A percentile compares a stretch with the other conserved stretches of the same genome.
These are phyloP conservation scores for Goniozus legneri DNA, from an alignment of 1,140 invertebrate species.

Conservation along the genomic window DNA sequence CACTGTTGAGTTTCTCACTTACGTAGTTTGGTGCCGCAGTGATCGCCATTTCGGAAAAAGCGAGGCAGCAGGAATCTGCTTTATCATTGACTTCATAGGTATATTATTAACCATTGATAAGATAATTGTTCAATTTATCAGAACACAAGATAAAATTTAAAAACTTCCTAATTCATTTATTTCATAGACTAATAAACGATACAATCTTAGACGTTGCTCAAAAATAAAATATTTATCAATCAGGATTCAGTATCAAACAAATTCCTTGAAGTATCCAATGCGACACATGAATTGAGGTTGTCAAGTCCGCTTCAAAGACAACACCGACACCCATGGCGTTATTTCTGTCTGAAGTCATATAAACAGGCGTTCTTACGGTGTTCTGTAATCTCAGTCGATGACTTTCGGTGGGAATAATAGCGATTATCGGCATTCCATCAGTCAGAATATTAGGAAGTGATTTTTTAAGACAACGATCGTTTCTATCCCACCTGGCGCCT, in stretches of 20 bases:
- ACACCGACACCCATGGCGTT: constrained; percentile 88
- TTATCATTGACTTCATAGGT: too few species aligned
- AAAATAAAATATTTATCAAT: constrained; percentile 50
- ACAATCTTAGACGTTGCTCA: too few species aligned
- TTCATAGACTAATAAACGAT: too few species aligned
- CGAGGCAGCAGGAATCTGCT: too few species aligned
- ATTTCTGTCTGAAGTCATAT: constrained; percentile 77
- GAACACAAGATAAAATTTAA: too few species aligned
- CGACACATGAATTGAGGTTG: constrained; percentile 73
- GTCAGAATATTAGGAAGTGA: constrained; percentile 83
- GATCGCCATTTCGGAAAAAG: too few species aligned
- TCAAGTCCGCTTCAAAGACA: constrained; percentile 84
- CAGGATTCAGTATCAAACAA: constrained; percentile 79
- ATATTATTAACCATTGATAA: too few species aligned
- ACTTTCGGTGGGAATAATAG: constrained; percentile 80
- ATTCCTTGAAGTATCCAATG: constrained; percentile 88
- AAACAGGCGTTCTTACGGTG: constrained; percentile 81
- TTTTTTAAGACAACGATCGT: constrained; percentile 66
- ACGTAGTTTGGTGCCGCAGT: too few species aligned
- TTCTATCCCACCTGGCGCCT: constrained; percentile 81
- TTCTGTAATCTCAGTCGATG: constrained; percentile 78
- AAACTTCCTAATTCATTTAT: too few species aligned
- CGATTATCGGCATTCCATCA: constrained; percentile 79
- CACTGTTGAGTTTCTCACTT: too few species aligned
- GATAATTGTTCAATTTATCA: too few species aligned